Conservation (phyloP, 2,888 invertebrate genomes). For the Hypercompe scribonia region DNA sequence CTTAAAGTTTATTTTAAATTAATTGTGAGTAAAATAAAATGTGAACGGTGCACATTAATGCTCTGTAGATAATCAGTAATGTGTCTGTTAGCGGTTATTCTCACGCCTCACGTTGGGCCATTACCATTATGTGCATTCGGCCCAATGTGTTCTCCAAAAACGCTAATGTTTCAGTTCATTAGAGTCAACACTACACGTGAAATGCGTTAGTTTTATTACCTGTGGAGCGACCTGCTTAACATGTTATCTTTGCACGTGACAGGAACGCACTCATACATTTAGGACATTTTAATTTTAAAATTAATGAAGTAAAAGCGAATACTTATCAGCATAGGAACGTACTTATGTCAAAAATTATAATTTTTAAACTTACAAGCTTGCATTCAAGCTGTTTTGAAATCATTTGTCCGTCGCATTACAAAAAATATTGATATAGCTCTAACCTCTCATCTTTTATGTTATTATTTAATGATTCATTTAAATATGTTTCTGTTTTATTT, state of each 20-base stretch:
- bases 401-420: constrained; percentile 57
- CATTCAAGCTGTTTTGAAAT: constrained; percentile 57
- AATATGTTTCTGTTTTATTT: no score
- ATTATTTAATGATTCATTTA: no score
- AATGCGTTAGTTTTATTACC: constrained; percentile 44
- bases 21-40: constrained; percentile 52
- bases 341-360: not conserved
- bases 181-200: constrained; percentile 40
- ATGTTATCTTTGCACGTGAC: constrained; percentile 31
- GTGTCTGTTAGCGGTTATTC: constrained; percentile 66
- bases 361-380: no score
- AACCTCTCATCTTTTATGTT: constrained; percentile 52
- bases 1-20: constrained; percentile 48
- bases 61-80: constrained; percentile 75
- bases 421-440: constrained; percentile 59
- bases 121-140: constrained; percentile 52
- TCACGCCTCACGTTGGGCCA: constrained; percentile 60
- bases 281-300: not conserved
- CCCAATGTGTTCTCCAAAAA: constrained; percentile 53
- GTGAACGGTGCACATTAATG: constrained; percentile 61
- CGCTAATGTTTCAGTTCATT: constrained; percentile 56
- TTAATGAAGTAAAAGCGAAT: not conserved
- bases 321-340: not conserved
- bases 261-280: constrained; percentile 9
- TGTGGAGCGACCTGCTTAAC: not conserved